Evolutionary conservation across 2,888 invertebrate genomes (phyloP), one percentile per base, ranked within the genome.

Genomic region (Pediacus dermestoides): DNA sequence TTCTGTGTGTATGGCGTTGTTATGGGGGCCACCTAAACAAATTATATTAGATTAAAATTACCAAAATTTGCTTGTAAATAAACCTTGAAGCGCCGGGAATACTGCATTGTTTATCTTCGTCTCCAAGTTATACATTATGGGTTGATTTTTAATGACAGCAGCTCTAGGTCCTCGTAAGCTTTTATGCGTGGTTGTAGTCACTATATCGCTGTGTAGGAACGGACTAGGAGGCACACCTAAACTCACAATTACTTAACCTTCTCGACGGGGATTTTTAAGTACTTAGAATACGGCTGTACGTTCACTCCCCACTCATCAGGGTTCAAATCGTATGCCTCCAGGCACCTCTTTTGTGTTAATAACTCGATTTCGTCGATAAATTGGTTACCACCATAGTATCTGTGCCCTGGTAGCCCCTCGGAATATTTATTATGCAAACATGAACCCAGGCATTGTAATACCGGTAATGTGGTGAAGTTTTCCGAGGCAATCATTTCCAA

Each of bases 301-400:
- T 97, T 97, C 9, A 92, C 91, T 32, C 96, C 96, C 97, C 97
- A 97, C 66, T 90, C 77, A 38, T 85, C 86, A 1, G 87, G 77
- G 55, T 83, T 79, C 12, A 96, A 73, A 49, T 77, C 79, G 66
- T 85, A 97, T 1, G 90, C 83, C 63, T 88, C 82, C 31, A 96
- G 73, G 1, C 91, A 83, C 43, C 97, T 78, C 57, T 87, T 80
- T 67, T 94, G 94, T 36, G 92, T 89, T 36, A 97, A 68, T 16
- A 82, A 58, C 74, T 97, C 97, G 50, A 97, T 80, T 74, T 95
- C 76, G 72, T 97, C 97, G 52, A 99, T 93, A 60, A 76, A 86
- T 69, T 97, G 88, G 74, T 95, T 96, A 26, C 97, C 97, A 48
- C 96, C 97, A 70, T 99, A 97, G 68, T 97, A 97, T 91, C 93